Evolutionary conservation across 2,113 vertebrate species (phyloP), one percentile per base, ranked within the genome.

Genomic region (Paedocypris sp.): DNA sequence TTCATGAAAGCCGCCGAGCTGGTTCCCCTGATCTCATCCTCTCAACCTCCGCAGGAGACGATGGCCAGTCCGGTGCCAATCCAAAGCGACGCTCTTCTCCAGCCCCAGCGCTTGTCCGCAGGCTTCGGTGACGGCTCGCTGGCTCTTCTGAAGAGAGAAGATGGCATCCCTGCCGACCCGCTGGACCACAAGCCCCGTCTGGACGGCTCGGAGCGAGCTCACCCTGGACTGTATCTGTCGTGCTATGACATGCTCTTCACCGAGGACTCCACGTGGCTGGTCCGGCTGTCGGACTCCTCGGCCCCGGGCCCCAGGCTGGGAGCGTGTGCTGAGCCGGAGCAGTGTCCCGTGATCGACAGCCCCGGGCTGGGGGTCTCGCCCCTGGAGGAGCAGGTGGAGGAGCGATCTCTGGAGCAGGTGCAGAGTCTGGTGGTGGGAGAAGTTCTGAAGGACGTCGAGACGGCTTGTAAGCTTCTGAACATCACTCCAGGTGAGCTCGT

Each of bases 381-480:
- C 19, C 73, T 91, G 66, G 88, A 90, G 60, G 83, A 86, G 3
- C 87, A 90, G 2, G 82, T 90, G 75, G 93, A 92, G 75, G 91
- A 97, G 60, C 87, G 88, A 23, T 95, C 93, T 0, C 79, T 98
- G 81, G 95, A 98, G 78, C 91, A 98, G 82, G 90, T 98, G 69
- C 93, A 98, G 77, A 93, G 88, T 75, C 89, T 98, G 90, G 95
- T 98, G 73, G 89, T 98, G 68, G 92, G 91, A 0, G 95, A 98
- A 54, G 95, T 98, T 66, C 85, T 98, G 43, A 98, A 96, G 83
- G 95, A 98, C 81, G 93, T 98, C 11, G 93, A 94, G 80, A 97
- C 91, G 0, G 92, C 94, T 50, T 98, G 93, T 78, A 98, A 97
- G 71, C 86, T 98, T 51, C 91, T 98, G 60, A 97, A 94, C 75